Evolutionary conservation across 2,113 vertebrate species (phyloP).

Genomic region (Gallinago undulata): DNA sequence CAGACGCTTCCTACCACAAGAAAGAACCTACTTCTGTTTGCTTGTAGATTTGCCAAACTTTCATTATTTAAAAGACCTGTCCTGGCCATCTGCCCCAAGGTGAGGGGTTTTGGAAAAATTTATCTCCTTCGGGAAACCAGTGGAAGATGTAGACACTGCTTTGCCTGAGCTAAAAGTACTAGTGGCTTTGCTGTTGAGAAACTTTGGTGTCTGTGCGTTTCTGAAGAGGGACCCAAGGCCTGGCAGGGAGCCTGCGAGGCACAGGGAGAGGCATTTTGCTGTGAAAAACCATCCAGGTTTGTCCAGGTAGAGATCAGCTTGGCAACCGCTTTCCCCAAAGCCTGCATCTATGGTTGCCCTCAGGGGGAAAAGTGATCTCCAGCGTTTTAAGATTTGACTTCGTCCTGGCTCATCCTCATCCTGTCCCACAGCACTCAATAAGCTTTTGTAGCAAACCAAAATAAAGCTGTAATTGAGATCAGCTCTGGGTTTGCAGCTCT

Average conservation of each 20-base stretch:
- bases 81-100: background rate
- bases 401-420: background rate
- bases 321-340: background rate
- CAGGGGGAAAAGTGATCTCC: background rate
- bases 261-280: background rate
- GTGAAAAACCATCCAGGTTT: background rate
- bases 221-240: background rate
- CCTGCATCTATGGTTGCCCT: background rate
- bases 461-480: background rate
- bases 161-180: background rate
- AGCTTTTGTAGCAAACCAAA: background rate
- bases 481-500: background rate
- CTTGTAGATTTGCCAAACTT: background rate
- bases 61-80: background rate
- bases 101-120: background rate
- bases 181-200: background rate
- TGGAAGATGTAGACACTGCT: fast-evolving
- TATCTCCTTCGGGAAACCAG: fast-evolving
- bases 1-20: background rate
- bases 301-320: background rate
- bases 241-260: background rate
- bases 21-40: background rate
- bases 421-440: background rate
- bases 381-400: background rate
- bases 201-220: background rate